Evolutionary conservation across 2,888 invertebrate genomes (phyloP), one percentile per base, ranked within the genome.

Genomic region (Heliothis peltigera): DNA sequence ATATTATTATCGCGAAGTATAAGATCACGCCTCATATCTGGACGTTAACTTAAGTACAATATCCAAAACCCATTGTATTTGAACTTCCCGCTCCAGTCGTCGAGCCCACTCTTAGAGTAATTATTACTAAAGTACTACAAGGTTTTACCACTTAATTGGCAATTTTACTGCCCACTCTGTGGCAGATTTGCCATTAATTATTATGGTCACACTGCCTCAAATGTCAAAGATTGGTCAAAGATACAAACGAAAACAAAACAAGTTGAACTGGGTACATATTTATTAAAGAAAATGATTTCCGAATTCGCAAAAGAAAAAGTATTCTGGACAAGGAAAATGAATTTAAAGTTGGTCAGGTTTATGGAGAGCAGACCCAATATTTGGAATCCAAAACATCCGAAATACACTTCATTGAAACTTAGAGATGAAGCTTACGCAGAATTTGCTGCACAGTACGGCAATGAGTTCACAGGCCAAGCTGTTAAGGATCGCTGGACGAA

Each of bases 401-500:
- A 92, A 74, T 94, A 94, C 67, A 91, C 92, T 42, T 92, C 93
- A 48, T 81, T 89, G 0, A 87, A 87, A 44, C 73, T 80, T 35
- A 85, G 91, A 70, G 93, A 94, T 61, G 85, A 87, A 78, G 91
- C 91, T 5, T 95, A 93, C 58, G 88, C 91, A 0, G 90, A 92
- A 73, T 95, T 94, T 71, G 93, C 94, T 1, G 79, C 87, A 25
- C 88, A 89, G 80, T 94, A 94, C 65, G 90, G 90, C 1, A 85
- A 93, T 57, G 88, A 91, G 51, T 92, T 95, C 65, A 90, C 90
- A 21, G 93, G 93, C 28, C 91, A 91, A 75, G 94, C 94, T 32
- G 95, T 94, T 7, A 95, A 93, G 74, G 92, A 93, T 28, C 84
- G 95, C 2, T 95, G 95, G 95, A 94, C 94, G 4, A 95, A 94